phyloP scores from a whole-genome alignment of 2,113 vertebrate genomes.

The Spilogale gracilis region DNA sequence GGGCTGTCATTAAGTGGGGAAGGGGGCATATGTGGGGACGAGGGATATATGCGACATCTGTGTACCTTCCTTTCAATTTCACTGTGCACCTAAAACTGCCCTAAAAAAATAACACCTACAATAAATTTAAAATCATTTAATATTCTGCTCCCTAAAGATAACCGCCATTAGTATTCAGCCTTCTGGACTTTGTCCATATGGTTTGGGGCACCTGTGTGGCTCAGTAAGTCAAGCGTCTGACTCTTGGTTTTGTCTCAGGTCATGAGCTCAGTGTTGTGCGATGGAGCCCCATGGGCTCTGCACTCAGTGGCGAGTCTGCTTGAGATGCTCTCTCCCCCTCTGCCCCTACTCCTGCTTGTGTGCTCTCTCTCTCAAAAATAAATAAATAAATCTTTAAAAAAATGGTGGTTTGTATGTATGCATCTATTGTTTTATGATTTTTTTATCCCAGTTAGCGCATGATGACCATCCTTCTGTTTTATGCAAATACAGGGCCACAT shows the following conservation, averaged over 20 bases:
- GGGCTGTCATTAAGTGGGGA: not conserved
- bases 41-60: not conserved
- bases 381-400: not conserved
- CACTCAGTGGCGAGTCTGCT: not conserved
- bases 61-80: not conserved
- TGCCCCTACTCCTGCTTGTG: not conserved
- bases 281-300: not conserved
- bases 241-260: not conserved
- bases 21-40: not conserved
- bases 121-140: not conserved
- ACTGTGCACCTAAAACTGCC: not conserved
- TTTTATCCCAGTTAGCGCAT: not conserved
- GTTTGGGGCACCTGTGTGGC: not conserved
- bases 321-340: not conserved
- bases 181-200: not conserved
- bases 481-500: not conserved
- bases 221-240: not conserved
- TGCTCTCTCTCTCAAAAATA: not conserved
- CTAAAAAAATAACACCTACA: not conserved
- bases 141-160: not conserved
- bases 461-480: not conserved
- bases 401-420: not conserved
- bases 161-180: not conserved
- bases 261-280: not conserved
- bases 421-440: not conserved